Evolutionary conservation across 1,140 invertebrate species (phyloP), one percentile per base, ranked within the genome.

Genomic region (Xylocopa sonorina): DNA sequence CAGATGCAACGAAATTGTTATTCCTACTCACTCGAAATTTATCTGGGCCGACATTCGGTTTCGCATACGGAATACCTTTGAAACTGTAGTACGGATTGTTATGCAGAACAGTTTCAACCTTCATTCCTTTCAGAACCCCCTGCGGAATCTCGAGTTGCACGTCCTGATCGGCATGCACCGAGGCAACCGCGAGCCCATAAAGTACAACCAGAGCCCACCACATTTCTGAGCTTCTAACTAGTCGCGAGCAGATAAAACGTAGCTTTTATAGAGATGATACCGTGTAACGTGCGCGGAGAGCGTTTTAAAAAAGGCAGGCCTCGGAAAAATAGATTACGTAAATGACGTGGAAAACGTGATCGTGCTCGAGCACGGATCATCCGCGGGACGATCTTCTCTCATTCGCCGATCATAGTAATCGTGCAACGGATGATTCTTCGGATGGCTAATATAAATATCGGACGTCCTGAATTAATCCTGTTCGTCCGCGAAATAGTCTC

Each of bases 11-110:
- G n/a, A n/a, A n/a, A n/a, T n/a, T 24, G 16, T 27, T 10, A 41
- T n/a, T 1, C 58, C 7, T 57, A 84, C 85, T 87, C 88, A 95
- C 95, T 88, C 94, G 93, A 86, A 96, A 96, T 80, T 96, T 94
- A 4, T 96, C 88, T 0, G 93, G 85, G 29, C 94, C 95, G 24
- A 96, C 68, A 29, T 95, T 96, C 9, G 96, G 94, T 76, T 94
- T 88, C 0, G 95, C 95, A 82, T 94, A 96, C 0, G 95, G 95
- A 68, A 96, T 94, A 4, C 94, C 94, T 66, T 94, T 94, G 81
- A 95, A 95, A 82, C 92, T 94, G 63, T 93, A 94, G 58, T 91
- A 91, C 0, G 88, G 73, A 57, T 84, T 88, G 21, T 84, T 87
- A 46, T 86, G 80, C 12, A 79, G 80, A 43, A 85, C 66, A 12